Evolutionary conservation across 2,888 invertebrate genomes (phyloP), one percentile per base, ranked within the genome.

Genomic region (Liopterus haemorrhoidalis): DNA sequence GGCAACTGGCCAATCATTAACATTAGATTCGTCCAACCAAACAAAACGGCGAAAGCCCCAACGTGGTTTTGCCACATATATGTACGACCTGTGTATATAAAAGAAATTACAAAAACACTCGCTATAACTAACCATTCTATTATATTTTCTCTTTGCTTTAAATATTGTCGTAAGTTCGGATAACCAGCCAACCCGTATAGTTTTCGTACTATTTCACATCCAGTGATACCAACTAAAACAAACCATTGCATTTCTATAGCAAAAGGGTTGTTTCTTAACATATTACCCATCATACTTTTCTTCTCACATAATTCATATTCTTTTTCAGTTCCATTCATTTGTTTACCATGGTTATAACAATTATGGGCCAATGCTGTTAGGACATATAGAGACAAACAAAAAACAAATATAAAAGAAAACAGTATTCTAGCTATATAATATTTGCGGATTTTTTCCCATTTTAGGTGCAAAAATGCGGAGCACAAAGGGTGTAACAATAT

Each of bases 21-120:
- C 87, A 90, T 88, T n/a, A 89, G 70, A 65, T 90, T 88, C 4
- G 86, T 85, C 90, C 90, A 90, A 4, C 86, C 88, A 28, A 87
- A 80, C 3, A 90, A 73, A 1, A 89, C 87, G 0, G 88, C 86
- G 59, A 89, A 85, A 1, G 89, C 89, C 0, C 88, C 89, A 15
- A 90, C 80, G 61, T 89, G 88, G 60, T 86, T 88, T 62, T 89
- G 89, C 84, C 89, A 89, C 8, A 81, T 79, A 61, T 86, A 86
- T 1, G 81, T 81, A 53, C 76, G 65, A 42, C 85, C 84, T 4
- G 84, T 85, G 60, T 85, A 87, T 43, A 86, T 81, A 59, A 84
- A 87, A 1, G 87, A 87, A 54, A 86, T 86, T 20, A 85, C 76
- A 62, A 89, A 86, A 18, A 89, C 88, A 66, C 87, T 86, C 8